Conservation (phyloP, 2,888 invertebrate genomes). For the Hyalella azteca region DNA sequence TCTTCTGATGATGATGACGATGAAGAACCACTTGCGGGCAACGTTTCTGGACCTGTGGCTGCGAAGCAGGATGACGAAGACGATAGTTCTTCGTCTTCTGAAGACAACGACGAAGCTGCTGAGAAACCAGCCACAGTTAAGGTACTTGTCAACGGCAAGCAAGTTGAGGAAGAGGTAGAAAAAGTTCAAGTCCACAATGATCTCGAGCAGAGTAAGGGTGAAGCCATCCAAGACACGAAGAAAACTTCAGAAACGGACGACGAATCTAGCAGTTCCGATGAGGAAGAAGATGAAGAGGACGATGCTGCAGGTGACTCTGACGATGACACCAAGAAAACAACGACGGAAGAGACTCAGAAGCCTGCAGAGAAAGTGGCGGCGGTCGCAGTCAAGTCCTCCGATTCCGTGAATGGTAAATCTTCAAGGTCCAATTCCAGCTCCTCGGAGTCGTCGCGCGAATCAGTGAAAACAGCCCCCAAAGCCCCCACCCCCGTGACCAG, state of each 20-base stretch:
- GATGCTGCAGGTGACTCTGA: not conserved
- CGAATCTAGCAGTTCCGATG: not conserved
- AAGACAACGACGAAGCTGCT: not conserved
- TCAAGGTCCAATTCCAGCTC: conserved; percentile 16
- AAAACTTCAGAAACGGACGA: not conserved
- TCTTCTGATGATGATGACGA: not conserved
- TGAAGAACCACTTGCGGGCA: not conserved
- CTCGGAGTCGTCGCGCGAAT: conserved; percentile 1
- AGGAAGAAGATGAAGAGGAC: not conserved
- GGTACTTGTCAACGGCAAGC: conserved; percentile 10
- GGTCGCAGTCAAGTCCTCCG: not conserved
- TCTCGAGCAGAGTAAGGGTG: not conserved
- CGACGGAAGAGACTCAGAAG: not conserved
- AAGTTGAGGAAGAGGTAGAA: not conserved
- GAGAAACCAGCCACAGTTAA: not conserved
- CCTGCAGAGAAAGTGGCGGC: not conserved
- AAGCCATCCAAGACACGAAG: not conserved
- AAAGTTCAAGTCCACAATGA: not conserved
- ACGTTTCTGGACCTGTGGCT: not conserved
- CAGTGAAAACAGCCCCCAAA: not conserved
- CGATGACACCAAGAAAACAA: not conserved
- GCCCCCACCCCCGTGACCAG: not conserved
- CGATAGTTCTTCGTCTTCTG: not conserved
- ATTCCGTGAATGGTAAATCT: not conserved
- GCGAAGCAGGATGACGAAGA: not conserved